Conservation (phyloP, 2,113 vertebrate genomes). For the Bos javanicus region DNA sequence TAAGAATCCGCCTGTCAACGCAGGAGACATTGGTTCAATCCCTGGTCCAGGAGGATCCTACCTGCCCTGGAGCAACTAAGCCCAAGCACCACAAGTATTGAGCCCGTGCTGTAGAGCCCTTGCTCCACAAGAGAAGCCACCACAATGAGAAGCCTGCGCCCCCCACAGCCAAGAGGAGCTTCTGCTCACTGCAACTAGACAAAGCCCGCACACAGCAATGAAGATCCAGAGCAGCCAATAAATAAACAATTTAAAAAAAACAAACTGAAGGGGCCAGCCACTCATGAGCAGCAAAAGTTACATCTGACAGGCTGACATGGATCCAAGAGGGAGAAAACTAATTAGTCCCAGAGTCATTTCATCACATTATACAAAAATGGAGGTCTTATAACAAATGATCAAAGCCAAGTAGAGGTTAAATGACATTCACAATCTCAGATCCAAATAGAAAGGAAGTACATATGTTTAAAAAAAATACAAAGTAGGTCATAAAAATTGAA, state of each 20-base stretch:
- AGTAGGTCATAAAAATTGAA: not conserved
- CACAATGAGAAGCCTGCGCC: not conserved
- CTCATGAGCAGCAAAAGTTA: not conserved
- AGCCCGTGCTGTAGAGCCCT: not conserved
- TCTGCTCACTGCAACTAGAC: not conserved
- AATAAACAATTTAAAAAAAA: accelerated
- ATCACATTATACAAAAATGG: not conserved
- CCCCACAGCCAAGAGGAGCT: not conserved
- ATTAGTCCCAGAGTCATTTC: not conserved
- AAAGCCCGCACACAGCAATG: not conserved
- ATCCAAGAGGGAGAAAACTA: conserved; percentile 29
- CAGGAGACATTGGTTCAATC: not conserved
- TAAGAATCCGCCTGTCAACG: not conserved
- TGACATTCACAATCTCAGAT: not conserved
- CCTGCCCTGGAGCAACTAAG: not conserved
- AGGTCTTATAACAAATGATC: not conserved
- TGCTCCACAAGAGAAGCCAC: not conserved
- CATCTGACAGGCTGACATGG: not conserved
- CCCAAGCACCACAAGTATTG: not conserved
- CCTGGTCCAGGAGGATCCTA: not conserved
- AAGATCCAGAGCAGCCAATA: not conserved
- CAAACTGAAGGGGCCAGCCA: not conserved
- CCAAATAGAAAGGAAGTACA: not conserved
- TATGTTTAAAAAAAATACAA: not conserved
- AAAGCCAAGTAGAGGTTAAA: conserved; percentile 9